Percentiles rank a stretch among this genome's conserved stretches.
Evolutionary conservation across 2,113 vertebrate species (phyloP).

Genomic region (Romanogobio albipinnatus): DNA sequence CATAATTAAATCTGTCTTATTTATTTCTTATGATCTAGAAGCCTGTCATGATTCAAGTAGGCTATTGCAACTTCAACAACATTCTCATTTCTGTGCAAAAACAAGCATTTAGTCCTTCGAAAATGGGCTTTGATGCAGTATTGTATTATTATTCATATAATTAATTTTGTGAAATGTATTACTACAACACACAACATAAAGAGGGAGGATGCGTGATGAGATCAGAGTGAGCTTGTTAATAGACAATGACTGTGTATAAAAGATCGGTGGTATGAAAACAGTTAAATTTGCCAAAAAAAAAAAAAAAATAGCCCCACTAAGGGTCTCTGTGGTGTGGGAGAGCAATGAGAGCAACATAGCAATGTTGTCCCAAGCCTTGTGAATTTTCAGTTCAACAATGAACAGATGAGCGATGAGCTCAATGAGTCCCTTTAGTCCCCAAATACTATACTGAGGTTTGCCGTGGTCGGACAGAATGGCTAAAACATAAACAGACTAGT

Average conservation of each 20-base stretch:
- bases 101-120: constrained; percentile 55
- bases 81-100: constrained; percentile 64
- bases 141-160: constrained; percentile 67
- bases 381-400: not conserved
- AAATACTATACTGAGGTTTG: not conserved
- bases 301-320: not conserved
- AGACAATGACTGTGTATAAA: not conserved
- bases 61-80: not conserved
- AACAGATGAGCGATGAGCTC: not conserved
- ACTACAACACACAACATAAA: constrained; percentile 54
- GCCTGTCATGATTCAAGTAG: constrained; percentile 63
- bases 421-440: not conserved
- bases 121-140: constrained; percentile 57
- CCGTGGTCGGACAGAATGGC: not conserved
- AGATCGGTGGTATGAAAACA: not conserved
- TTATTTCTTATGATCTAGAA: constrained; percentile 68
- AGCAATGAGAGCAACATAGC: too few relatives aligned
- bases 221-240: not conserved
- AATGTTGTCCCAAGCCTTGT: not conserved
- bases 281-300: not conserved
- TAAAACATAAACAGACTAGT: not conserved
- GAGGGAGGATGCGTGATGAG: constrained; percentile 52
- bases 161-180: constrained; percentile 69
- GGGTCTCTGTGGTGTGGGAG: not conserved
- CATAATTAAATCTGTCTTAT: constrained; percentile 51